phyloP scores from a whole-genome alignment of 2,797 vertebrate species.

The Tadarida brasiliensis region DNA sequence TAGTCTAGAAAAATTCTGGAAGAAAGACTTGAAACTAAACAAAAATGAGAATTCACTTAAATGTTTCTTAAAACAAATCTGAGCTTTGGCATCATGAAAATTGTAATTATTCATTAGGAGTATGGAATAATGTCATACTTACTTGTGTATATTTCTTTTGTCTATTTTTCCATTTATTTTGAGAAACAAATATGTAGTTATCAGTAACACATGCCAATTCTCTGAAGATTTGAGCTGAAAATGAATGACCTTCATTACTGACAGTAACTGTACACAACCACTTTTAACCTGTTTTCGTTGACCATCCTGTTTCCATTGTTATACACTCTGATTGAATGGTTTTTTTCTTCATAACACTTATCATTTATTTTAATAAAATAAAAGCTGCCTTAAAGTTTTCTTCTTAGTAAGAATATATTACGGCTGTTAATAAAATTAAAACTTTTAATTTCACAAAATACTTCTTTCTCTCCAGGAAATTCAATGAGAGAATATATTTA shows the following conservation, averaged over 20 bases:
- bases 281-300: slow-evolving; percentile 1
- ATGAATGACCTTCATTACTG: not conserved
- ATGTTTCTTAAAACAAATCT: slow-evolving; percentile 65
- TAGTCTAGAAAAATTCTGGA: slow-evolving; percentile 62
- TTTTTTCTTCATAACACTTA: slow-evolving; percentile 34
- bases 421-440: slow-evolving; percentile 26
- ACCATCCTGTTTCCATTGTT: not conserved
- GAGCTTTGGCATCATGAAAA: slow-evolving; percentile 46
- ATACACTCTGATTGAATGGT: not conserved
- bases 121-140: slow-evolving; percentile 32
- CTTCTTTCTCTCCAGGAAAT: not conserved
- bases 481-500: not conserved
- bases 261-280: not conserved
- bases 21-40: slow-evolving; percentile 55
- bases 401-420: slow-evolving; percentile 5
- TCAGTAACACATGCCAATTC: not conserved
- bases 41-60: slow-evolving; percentile 70
- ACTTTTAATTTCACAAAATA: slow-evolving; percentile 27
- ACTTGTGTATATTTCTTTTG: slow-evolving; percentile 4
- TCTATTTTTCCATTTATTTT: slow-evolving; percentile 47
- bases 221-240: slow-evolving; percentile 25
- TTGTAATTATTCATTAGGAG: not conserved
- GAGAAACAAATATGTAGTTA: slow-evolving; percentile 50
- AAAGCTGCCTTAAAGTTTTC: not conserved
- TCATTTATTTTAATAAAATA: slow-evolving; percentile 1